A percentile compares a stretch with the other conserved stretches of the same genome.
These are phyloP conservation scores for Octopus sinensis DNA, from an alignment of 1,140 invertebrate species.

Conservation along the genomic window DNA sequence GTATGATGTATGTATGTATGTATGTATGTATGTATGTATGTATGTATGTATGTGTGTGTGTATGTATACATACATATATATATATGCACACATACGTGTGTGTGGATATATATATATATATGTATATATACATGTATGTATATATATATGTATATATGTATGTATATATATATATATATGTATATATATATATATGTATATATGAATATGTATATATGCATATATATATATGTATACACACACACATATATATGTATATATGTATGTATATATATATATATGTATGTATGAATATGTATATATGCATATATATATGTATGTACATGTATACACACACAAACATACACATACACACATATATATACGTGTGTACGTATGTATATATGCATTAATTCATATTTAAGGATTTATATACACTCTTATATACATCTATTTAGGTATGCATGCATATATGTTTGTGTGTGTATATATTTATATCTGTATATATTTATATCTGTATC, in stretches of 20 bases:
- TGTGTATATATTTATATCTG: too few relatives aligned
- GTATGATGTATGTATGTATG: background rate
- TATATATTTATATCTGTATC: too few relatives aligned
- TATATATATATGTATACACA: background rate
- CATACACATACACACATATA: constrained; percentile 30
- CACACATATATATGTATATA: constrained; percentile 18
- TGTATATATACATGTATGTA: constrained; percentile 15
- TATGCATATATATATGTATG: constrained; percentile 26
- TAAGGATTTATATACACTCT: constrained; percentile 31
- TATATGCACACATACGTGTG: background rate
- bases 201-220: constrained; percentile 15
- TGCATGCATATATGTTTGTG: constrained; percentile 22
- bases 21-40: background rate
- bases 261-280: constrained; percentile 17
- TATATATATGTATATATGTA: constrained; percentile 22
- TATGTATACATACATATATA: background rate
- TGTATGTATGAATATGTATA: constrained; percentile 24
- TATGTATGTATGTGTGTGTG: background rate
- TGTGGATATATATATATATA: background rate
- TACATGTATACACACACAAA: constrained; percentile 27
- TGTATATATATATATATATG: constrained; percentile 21
- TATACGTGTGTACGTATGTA: constrained; percentile 27
- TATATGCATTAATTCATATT: constrained; percentile 28
- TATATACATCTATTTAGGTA: constrained; percentile 30
- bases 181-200: constrained; percentile 23